Evolutionary conservation across 2,888 invertebrate genomes (phyloP), one percentile per base, ranked within the genome.

Genomic region (Miltochrista miniata): DNA sequence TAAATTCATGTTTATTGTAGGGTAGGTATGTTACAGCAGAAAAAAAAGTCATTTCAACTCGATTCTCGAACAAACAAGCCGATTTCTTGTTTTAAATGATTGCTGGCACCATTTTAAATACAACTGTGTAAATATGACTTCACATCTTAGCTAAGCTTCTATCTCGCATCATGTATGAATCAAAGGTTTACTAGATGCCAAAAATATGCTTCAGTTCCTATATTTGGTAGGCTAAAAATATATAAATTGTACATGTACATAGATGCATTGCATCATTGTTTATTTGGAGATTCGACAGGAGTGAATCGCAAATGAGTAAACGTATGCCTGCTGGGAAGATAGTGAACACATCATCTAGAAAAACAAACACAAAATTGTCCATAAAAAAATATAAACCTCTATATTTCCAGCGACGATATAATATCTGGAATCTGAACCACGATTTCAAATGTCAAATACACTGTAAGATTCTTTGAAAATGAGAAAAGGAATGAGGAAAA

Each of bases 221-320:
- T 49, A 66, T 64, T 24, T 24, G 18, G 18, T 24, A 24, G 3
- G 18, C 18, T 24, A 24, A 24, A 24, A 4, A 24, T 24, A 24
- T 24, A 24, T 24, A 24, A 24, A 24, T 24, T 24, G 18, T 24
- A 24, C 5, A 4, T 69, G 61, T 67, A 69, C 15, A n/a, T 64
- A 68, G 64, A 53, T 57, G 59, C 55, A 73, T 85, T 83, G 81
- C 84, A 83, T 85, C 85, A 85, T 69, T 64, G 76, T 81, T 81
- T 86, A 86, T 86, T 85, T 85, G 75, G 66, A 76, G 82, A 79
- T 70, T 81, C 79, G 80, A 82, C 81, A 80, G 72, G 70, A 60
- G 70, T 74, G 76, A 76, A 76, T 72, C 67, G 60, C 58, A 5
- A 24, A 55, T 69, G 62, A 64, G 72, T 67, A 58, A 64, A 56